Base-by-base conservation (phyloP, 2,113 vertebrate genomes). In the Murina feae region DNA sequence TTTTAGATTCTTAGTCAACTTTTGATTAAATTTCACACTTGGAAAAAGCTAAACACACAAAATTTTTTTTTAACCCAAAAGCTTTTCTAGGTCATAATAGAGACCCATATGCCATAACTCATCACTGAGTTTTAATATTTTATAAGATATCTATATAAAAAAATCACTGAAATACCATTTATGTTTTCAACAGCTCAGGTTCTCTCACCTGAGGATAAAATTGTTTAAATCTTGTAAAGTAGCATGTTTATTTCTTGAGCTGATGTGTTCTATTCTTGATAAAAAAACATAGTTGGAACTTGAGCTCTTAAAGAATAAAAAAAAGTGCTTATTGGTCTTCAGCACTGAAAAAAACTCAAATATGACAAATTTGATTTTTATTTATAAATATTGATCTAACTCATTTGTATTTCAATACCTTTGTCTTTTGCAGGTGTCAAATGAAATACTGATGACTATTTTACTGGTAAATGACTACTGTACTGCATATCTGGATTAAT, bases 1-100 rank as follows among this genome's bases (percentile, higher is more conserved):
- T 69, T 95, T 93, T 21, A 94, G 53, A 82, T 74, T 68, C 35
- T 51, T 69, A 69, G 37, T 21, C 49, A 94, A 90, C 47, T 87
- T 68, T 53, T 80, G 42, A 74, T 95, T 90, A 66, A 53, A 66
- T 63, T 60, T 95, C 10, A 66, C 2, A 49, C 14, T 23, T 86
- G 20, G 23, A 49, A 74, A 96, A 94, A 79, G 60, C 13, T n/a
- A 96, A 75, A 44, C 3, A 72, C n/a, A n/a, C n/a, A n/a, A 49
- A 65, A 44, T 0, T 65, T 91, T 55, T 30, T 20, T 74, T 74
- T 35, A 94, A 71, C 63, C 39, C 1, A 78, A 74, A 53, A 93
- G 16, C 4, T 78, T 92, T 63, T 28, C 20, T 4, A 81, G 71
- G n/a, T 85, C 37, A 90, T 39, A 35, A 28, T 47, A 63, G 66